Evolutionary conservation across 1,140 invertebrate genomes (phyloP), one percentile per base, ranked within the genome.

Genomic region (Ips typographus): DNA sequence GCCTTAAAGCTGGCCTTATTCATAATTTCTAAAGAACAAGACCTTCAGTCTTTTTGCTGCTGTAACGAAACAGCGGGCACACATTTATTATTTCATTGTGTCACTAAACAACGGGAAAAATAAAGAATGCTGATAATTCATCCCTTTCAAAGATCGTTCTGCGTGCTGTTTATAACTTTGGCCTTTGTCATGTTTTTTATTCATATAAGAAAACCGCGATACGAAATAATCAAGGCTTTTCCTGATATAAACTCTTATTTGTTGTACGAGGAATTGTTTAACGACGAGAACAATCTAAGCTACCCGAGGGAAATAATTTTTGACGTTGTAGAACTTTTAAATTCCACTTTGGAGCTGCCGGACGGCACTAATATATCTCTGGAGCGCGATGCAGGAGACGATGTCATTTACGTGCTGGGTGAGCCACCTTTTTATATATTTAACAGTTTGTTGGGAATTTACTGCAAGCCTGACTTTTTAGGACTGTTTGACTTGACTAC

Each of bases 401-500:
- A 64, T 41, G 47, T n/a, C 36, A 42, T 64, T 51, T 53, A 64
- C 43, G 43, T 64, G 43, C 41, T 64, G 40, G 61, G 61, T 64
- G 53, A 51, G 44, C 36, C 37, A 5, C 3, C 40, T 7, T 59
- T 6, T 58, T 37, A 58, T 58, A n/a, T 40, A 40, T n/a, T 40
- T 40, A 38, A 41, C 57, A 59, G 8, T 56, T 37, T 39, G 2
- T 22, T 7, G 6, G 38, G 57, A 4, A 62, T 62, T 62, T 62
- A 47, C 38, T 38, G 36, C 22, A 38, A 40, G n/a, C 8, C n/a
- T 39, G 53, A 7, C 2, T 59, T 90, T 59, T 82, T 92, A 71
- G 91, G 91, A 2, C 83, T 94, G 3, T 93, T 93, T 77, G 92
- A 93, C 82, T 79, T 93, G 75, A 86, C 84, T 40, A 88, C 88